These are phyloP conservation scores for Bhutanitis thaidina DNA, from an alignment of 2,888 invertebrate species.

Conservation along the genomic window DNA sequence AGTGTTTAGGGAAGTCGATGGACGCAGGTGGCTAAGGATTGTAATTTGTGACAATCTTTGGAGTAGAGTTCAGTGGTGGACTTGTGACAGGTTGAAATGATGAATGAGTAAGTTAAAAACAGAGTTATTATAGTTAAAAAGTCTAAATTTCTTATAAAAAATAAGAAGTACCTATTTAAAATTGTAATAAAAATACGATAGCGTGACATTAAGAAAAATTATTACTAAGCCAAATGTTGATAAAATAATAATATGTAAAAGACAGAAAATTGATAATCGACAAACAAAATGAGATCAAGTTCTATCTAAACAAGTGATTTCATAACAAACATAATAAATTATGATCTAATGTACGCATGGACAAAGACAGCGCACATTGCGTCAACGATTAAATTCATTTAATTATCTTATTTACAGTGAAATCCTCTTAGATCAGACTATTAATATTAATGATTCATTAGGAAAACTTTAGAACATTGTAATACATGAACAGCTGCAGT, in stretches of 20 bases:
- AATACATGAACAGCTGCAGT: conserved; percentile 4
- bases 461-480: conserved; percentile 10
- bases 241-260: not conserved
- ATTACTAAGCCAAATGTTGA: no score
- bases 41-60: no score
- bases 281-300: not conserved
- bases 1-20: no score
- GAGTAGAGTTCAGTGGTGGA: no score
- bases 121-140: no score
- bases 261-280: not conserved
- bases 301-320: not conserved
- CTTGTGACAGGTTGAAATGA: no score
- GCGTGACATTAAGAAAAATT: no score
- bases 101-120: no score
- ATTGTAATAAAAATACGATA: no score
- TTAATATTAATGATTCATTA: conserved; percentile 18
- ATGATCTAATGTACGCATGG: conserved; percentile 4
- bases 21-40: no score
- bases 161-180: no score
- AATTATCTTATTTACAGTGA: conserved; percentile 19
- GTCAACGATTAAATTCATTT: conserved; percentile 15
- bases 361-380: conserved; percentile 15
- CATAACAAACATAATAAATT: conserved; percentile 12
- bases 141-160: no score
- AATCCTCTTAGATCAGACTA: conserved; percentile 11